phyloP scores from a whole-genome alignment of 2,888 invertebrate genomes.

The Lutraria lutraria region DNA sequence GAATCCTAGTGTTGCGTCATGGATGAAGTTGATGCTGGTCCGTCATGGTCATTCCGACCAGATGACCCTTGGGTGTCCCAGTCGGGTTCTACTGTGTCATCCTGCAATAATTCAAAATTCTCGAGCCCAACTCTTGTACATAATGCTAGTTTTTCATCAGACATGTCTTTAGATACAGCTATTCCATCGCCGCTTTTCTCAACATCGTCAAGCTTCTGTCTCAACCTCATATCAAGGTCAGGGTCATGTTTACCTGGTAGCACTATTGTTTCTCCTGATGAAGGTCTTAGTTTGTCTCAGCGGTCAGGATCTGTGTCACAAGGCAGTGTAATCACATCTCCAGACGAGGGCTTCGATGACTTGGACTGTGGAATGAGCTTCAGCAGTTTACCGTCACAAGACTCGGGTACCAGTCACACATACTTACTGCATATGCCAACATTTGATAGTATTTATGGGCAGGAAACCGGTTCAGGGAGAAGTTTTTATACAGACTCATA shows the following conservation, averaged over 20 bases:
- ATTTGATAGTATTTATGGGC: conserved; percentile 22
- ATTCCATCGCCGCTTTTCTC: conserved; percentile 25
- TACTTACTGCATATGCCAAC: not conserved
- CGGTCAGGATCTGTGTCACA: conserved; percentile 19
- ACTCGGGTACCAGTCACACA: not conserved
- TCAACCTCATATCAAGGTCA: conserved; percentile 25
- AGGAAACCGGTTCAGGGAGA: conserved; percentile 20
- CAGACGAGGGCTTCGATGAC: conserved; percentile 43
- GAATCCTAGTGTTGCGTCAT: conserved; percentile 17
- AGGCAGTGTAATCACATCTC: conserved; percentile 31
- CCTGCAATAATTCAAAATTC: conserved; percentile 18
- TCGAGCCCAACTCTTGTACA: not conserved
- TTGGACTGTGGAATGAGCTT: conserved; percentile 29
- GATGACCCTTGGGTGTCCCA: conserved; percentile 26
- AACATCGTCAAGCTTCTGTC: conserved; percentile 37
- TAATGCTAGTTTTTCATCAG: conserved; percentile 25
- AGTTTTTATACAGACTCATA: conserved; percentile 19
- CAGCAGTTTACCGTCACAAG: not conserved
- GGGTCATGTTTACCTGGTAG: conserved; percentile 24
- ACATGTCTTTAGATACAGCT: conserved; percentile 12
- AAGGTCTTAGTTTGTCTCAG: conserved; percentile 29
- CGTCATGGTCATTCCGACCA: conserved; percentile 30
- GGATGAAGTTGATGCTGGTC: conserved; percentile 60
- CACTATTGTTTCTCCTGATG: conserved; percentile 33
- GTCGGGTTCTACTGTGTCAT: not conserved